phyloP scores from a whole-genome alignment of 2,888 invertebrate species.

The Neoascia interrupta region DNA sequence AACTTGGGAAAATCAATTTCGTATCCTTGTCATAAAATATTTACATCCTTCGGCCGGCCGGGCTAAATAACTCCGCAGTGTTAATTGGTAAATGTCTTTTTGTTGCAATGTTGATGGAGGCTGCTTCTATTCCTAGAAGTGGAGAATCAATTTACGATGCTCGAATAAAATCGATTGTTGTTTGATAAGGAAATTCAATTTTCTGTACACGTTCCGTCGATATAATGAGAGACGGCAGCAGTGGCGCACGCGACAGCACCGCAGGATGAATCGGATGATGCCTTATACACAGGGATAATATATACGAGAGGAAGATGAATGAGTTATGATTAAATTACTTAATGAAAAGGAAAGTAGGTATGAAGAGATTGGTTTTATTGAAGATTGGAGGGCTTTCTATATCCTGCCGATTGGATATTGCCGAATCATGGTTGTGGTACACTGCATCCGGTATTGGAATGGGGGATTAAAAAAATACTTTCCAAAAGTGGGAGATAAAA shows the following conservation, averaged over 20 bases:
- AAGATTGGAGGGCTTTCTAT: no score
- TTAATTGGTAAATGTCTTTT: slow-evolving; percentile 41
- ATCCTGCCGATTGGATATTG: neutral
- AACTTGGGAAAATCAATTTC: slow-evolving; percentile 46
- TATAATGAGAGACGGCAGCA: slow-evolving; percentile 14
- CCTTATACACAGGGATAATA: slow-evolving; percentile 12
- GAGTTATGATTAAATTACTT: slow-evolving; percentile 59
- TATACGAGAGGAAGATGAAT: slow-evolving; percentile 51
- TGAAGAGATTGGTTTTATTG: slow-evolving; percentile 1
- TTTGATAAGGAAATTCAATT: slow-evolving; percentile 48
- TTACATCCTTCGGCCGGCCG: slow-evolving; percentile 11
- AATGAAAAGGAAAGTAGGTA: slow-evolving; percentile 42
- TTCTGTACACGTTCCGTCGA: slow-evolving; percentile 30
- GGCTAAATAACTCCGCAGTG: slow-evolving; percentile 2
- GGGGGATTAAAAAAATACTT: neutral
- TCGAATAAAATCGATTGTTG: slow-evolving; percentile 33
- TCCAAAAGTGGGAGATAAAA: slow-evolving; percentile 4
- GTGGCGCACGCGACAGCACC: no score
- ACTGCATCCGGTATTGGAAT: neutral
- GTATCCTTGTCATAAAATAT: slow-evolving; percentile 32
- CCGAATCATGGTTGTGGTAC: slow-evolving; percentile 12
- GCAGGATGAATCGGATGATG: slow-evolving; percentile 23
- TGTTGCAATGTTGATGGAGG: neutral
- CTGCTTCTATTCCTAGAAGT: neutral
- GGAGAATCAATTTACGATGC: slow-evolving; percentile 2